phyloP scores from a whole-genome alignment of 2,888 invertebrate genomes.

The Megamerina dolium region DNA sequence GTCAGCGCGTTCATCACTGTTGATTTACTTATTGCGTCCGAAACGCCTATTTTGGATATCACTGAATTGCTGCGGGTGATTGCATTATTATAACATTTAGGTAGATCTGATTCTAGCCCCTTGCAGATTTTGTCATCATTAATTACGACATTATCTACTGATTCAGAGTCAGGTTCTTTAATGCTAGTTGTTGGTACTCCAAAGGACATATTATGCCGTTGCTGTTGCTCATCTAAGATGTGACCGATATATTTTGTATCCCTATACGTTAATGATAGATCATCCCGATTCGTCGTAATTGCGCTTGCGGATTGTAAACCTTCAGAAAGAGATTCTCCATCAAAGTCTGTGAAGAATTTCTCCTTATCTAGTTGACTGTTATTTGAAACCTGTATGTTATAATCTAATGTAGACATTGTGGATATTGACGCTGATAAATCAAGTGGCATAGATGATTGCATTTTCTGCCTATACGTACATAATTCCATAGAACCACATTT shows the following conservation, averaged over 20 bases:
- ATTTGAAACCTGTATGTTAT: background rate
- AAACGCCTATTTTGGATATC: slow-evolving; percentile 34
- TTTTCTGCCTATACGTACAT: slow-evolving; percentile 35
- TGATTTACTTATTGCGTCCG: slow-evolving; percentile 29
- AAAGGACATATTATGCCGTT: slow-evolving; percentile 6
- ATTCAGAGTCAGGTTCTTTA: no score
- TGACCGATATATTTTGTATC: slow-evolving; percentile 15
- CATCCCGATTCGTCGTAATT: slow-evolving; percentile 54
- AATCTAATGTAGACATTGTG: background rate
- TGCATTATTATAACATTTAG: slow-evolving; percentile 34
- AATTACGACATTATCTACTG: slow-evolving; percentile 15
- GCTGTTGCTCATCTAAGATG: slow-evolving; percentile 7
- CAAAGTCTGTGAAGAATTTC: slow-evolving; percentile 57
- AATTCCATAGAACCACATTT: slow-evolving; percentile 18
- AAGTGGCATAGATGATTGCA: slow-evolving; percentile 39
- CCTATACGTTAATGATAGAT: slow-evolving; percentile 36
- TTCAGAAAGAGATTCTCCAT: slow-evolving; percentile 71
- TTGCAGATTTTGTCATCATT: slow-evolving; percentile 22
- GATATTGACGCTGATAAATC: slow-evolving; percentile 29
- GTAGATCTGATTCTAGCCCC: slow-evolving; percentile 28
- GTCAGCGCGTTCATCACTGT: slow-evolving; percentile 19
- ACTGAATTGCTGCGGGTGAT: slow-evolving; percentile 43
- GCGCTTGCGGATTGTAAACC: slow-evolving; percentile 77
- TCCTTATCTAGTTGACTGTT: background rate
- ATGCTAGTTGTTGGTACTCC: slow-evolving; percentile 8